Base-by-base conservation (phyloP, 53 echinoderm and acorn worm species). In the Luidia sarsii region DNA sequence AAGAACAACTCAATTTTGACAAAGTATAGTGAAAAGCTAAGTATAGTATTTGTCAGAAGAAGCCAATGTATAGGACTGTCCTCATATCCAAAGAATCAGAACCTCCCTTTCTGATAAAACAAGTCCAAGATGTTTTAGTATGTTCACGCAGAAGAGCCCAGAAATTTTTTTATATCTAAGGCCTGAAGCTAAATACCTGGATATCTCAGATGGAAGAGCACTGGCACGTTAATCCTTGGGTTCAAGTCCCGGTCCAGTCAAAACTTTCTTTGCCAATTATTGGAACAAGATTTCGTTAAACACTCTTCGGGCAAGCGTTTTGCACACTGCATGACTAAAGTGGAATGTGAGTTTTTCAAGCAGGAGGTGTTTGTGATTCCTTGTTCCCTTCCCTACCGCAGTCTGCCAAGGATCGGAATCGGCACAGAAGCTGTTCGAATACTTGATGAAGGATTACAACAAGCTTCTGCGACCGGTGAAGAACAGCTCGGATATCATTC, bases 361-460 rank as follows among this genome's bases (percentile, higher is more conserved):
- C 30, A 2, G 0, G 0, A 48, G 25, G 7, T 60, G 4, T 48
- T 22, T 24, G 19, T 36, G 27, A 62, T 63, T 28, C 39, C 51
- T 2, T 61, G n/a, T n/a, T n/a, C n/a, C n/a, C n/a, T n/a, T n/a
- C n/a, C n/a, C n/a, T n/a, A n/a, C n/a, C 25, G 79, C 86, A 95
- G 96, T 61, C 30, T 65, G 79, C 24, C 63, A 80, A 4, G 67
- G 82, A 9, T 95, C 96, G 1, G 38, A 67, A 21, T 88, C 88
- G 19, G 90, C 92, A 0, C 83, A 95, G 38, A 55, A 23, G 3
- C 71, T 95, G 0, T 90, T 87, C 28, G 70, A 86, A 20, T 62
- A 85, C 8, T 39, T 87, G 51, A 95, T 95, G 92, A 60, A 14
- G 2, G 80, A 82, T 19, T 95, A 95, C 74, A 88, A 90, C 83